These are phyloP conservation scores for Pseudolaguvia tuberculata DNA, from an alignment of 2,113 vertebrate species.

Conservation along the genomic window DNA sequence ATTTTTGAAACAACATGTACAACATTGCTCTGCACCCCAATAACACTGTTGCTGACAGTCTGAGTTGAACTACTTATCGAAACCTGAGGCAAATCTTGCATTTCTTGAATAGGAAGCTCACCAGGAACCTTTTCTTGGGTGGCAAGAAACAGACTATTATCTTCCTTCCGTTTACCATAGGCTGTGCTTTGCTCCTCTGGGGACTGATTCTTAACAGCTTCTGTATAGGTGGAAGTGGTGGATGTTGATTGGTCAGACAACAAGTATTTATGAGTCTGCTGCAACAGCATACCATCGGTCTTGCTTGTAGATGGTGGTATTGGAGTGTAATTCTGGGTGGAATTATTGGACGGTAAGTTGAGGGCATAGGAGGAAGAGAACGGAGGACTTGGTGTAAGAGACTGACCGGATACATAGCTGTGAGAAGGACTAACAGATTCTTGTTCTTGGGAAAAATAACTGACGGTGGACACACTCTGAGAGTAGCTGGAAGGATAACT, in stretches of 20 bases:
- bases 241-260: slow-evolving; percentile 76
- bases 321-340: slow-evolving; percentile 79
- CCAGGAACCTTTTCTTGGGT: slow-evolving; percentile 73
- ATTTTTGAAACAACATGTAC: slow-evolving; percentile 86
- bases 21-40: slow-evolving; percentile 72
- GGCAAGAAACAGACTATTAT: slow-evolving; percentile 71
- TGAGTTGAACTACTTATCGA: slow-evolving; percentile 75
- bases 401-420: slow-evolving; percentile 81
- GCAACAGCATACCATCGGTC: slow-evolving; percentile 73
- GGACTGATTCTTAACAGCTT: slow-evolving; percentile 77
- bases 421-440: slow-evolving; percentile 81
- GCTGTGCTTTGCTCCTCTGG: slow-evolving; percentile 76
- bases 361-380: slow-evolving; percentile 77
- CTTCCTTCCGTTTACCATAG: slow-evolving; percentile 82
- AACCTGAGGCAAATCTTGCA: slow-evolving; percentile 81
- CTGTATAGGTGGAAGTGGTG: slow-evolving; percentile 72
- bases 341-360: slow-evolving; percentile 74
- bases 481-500: slow-evolving; percentile 84
- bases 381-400: slow-evolving; percentile 77
- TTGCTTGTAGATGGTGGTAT: slow-evolving; percentile 79
- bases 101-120: slow-evolving; percentile 81
- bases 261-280: slow-evolving; percentile 82
- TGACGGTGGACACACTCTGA: slow-evolving; percentile 85
- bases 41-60: slow-evolving; percentile 70
- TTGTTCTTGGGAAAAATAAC: slow-evolving; percentile 83